phyloP scores from a whole-genome alignment of 2,888 invertebrate genomes.

The Netelia melanura region DNA sequence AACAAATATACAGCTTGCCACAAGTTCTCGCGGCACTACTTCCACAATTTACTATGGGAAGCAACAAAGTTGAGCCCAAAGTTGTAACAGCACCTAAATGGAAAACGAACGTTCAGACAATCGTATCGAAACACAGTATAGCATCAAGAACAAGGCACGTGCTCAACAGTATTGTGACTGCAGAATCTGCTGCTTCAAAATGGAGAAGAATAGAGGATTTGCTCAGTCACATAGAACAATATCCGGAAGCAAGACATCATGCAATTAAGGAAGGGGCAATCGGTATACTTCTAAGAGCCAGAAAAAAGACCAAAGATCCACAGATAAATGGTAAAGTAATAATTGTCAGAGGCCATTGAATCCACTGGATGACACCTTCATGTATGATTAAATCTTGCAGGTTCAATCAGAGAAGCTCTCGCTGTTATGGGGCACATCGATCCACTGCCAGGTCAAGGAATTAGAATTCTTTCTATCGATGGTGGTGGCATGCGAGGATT shows the following conservation, averaged over 20 bases:
- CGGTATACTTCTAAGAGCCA: constrained; percentile 87
- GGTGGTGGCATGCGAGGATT: constrained; percentile 97
- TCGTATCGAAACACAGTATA: constrained; percentile 86
- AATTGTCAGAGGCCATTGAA: not conserved
- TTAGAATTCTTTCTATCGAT: constrained; percentile 93
- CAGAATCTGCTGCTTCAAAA: constrained; percentile 87
- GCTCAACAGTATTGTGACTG: constrained; percentile 87
- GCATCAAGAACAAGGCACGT: constrained; percentile 89
- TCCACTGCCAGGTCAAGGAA: constrained; percentile 90
- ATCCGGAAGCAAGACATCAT: constrained; percentile 90
- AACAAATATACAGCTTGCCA: constrained; percentile 80
- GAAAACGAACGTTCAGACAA: constrained; percentile 83
- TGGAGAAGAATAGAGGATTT: constrained; percentile 89
- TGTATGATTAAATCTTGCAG: constrained; percentile 67
- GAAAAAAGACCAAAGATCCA: constrained; percentile 83
- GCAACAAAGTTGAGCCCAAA: constrained; percentile 65
- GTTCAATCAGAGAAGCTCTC: constrained; percentile 86
- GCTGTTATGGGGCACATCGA: constrained; percentile 90
- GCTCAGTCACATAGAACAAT: constrained; percentile 90
- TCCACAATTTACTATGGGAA: constrained; percentile 79
- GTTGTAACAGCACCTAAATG: constrained; percentile 84
- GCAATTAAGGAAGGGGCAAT: constrained; percentile 92
- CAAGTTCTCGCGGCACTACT: constrained; percentile 84
- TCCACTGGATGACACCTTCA: constrained; percentile 27
- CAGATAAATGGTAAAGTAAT: constrained; percentile 78